Evolutionary conservation across 2,113 vertebrate species (phyloP), one percentile per base, ranked within the genome.

Genomic region (Tragelaphus imberbis): DNA sequence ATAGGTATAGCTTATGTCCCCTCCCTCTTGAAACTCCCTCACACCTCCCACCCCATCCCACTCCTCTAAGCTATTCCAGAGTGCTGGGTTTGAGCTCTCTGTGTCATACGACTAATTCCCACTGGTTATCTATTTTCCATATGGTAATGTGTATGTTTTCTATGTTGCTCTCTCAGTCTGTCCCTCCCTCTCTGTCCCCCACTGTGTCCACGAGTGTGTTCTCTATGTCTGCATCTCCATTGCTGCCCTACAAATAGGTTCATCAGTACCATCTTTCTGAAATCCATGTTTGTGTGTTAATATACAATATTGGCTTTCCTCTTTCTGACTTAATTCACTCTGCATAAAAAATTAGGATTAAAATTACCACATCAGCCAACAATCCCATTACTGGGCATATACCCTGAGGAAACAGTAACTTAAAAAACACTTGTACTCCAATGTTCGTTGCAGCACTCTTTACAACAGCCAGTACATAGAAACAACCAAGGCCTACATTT

Each of bases 61-160:
- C 61, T 7, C 13, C 63, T 65, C 63, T 65, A 65, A 16, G 30
- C 7, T 65, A 33, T 33, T 30, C 33, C 63, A 33, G 28, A 65
- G 7, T 6, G 16, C 6, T 1, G 0, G 14, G 30, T 33, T 27
- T 33, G 14, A 16, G 14, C 28, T 33, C 13, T 33, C 14, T 65
- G 30, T 65, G 15, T 65, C 63, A 17, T n/a, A 68, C 0, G 3
- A 17, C 63, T 65, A 8, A n/a, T 68, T 68, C 33, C 7, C 63
- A 68, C 33, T 19, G 33, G 33, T 2, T 17, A n/a, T 68, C 63
- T 65, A 65, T 17, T 65, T 65, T 17, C 8, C 7, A 65, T 4
- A 65, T 7, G 33, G 63, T n/a, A 33, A 3, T 65, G 33, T n/a
- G 33, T n/a, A 17, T 14, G 28, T 30, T 65, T 65, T 65, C 63